Conservation (phyloP, 1,140 invertebrate species). For the Tetraneura akinire region DNA sequence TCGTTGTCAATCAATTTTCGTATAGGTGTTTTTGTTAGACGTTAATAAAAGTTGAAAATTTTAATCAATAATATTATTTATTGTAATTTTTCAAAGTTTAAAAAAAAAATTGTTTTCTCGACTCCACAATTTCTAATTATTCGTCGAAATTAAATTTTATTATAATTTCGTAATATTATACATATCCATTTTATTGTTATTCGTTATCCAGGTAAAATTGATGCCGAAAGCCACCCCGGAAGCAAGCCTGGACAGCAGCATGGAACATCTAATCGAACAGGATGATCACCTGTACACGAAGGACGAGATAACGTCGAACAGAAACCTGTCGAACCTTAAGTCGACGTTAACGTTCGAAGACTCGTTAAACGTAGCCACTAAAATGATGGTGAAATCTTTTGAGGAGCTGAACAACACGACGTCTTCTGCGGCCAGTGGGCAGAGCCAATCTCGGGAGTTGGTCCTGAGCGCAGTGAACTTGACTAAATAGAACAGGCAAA, state of each 20-base stretch:
- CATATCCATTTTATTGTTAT: too few species aligned
- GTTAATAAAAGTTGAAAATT: too few species aligned
- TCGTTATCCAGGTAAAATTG: not conserved
- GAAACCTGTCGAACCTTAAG: conserved; percentile 53
- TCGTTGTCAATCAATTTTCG: too few species aligned
- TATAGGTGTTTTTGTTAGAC: too few species aligned
- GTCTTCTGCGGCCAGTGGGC: not conserved
- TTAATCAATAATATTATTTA: too few species aligned
- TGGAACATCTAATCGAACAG: conserved; percentile 51
- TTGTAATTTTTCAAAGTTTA: too few species aligned
- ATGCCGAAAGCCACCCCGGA: conserved; percentile 28
- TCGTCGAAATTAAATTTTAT: too few species aligned
- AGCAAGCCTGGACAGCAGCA: conserved; percentile 51
- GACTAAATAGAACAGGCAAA: conserved; percentile 7
- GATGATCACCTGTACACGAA: conserved; percentile 53
- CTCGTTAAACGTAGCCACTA: conserved; percentile 53
- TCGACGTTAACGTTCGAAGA: conserved; percentile 55
- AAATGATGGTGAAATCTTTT: conserved; percentile 47
- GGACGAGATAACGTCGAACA: conserved; percentile 54
- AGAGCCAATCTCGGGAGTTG: not conserved
- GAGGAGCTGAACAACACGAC: conserved; percentile 41
- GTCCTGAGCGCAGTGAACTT: conserved; percentile 41
- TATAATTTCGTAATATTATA: too few species aligned
- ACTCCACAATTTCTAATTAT: too few species aligned
- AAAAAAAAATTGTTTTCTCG: too few species aligned